Conservation (phyloP, 2,888 invertebrate genomes). For the Malacosoma neustria region DNA sequence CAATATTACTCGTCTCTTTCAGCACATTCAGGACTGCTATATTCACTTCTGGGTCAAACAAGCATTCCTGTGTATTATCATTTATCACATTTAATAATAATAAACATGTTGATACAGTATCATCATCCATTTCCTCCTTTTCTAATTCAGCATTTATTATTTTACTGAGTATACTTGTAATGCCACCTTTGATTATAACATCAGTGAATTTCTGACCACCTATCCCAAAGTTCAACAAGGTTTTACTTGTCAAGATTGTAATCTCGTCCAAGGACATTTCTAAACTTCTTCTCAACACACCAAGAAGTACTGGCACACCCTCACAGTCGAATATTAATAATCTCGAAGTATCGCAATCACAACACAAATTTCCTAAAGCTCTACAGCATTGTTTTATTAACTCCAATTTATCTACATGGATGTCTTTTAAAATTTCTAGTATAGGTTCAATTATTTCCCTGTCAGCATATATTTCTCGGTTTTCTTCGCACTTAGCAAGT, state of each 20-base stretch:
- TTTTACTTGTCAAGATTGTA: constrained; percentile 81
- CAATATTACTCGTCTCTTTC: constrained; percentile 78
- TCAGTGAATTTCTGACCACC: constrained; percentile 81
- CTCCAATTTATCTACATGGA: constrained; percentile 54
- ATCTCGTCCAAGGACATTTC: constrained; percentile 55
- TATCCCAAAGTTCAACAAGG: constrained; percentile 86
- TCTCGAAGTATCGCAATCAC: constrained; percentile 85
- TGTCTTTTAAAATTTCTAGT: constrained; percentile 63
- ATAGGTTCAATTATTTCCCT: constrained; percentile 75
- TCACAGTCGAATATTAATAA: constrained; percentile 58
- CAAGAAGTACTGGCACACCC: constrained; percentile 64
- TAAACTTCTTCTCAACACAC: constrained; percentile 43
- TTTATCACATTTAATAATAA: constrained; percentile 76
- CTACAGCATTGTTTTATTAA: constrained; percentile 84
- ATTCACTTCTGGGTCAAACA: constrained; percentile 72
- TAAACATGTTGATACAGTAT: constrained; percentile 69
- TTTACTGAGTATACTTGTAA: constrained; percentile 67
- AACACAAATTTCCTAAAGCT: constrained; percentile 92
- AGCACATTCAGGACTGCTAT: constrained; percentile 78
- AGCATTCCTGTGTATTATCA: constrained; percentile 76
- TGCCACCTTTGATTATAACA: constrained; percentile 68
- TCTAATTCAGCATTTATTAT: constrained; percentile 66
- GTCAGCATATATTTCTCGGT: constrained; percentile 81
- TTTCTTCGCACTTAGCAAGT: constrained; percentile 84
- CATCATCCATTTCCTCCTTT: constrained; percentile 71